These are phyloP conservation scores for Drusus annulatus DNA, from an alignment of 1,140 invertebrate genomes.

Conservation along the genomic window DNA sequence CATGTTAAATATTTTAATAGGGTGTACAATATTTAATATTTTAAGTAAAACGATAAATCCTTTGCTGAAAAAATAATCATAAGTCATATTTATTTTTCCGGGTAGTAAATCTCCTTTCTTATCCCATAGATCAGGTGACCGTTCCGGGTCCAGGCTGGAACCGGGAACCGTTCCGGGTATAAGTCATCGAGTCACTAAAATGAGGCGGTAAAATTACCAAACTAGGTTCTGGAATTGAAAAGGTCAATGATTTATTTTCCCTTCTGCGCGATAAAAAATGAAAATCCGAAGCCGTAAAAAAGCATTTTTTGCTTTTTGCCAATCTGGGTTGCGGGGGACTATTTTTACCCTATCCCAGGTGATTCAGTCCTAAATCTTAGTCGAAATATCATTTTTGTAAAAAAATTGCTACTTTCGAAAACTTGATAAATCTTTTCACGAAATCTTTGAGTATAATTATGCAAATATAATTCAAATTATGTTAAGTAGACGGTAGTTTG, in stretches of 20 bases:
- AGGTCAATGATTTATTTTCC: conserved; percentile 39
- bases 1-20: too few species aligned
- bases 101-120: conserved; percentile 22
- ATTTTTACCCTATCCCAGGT: conserved; percentile 19
- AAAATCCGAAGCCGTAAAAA: conserved; percentile 30
- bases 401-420: too few species aligned
- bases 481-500: too few species aligned
- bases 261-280: conserved; percentile 35
- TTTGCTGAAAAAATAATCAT: background rate
- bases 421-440: too few species aligned
- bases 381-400: too few species aligned
- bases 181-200: conserved; percentile 42
- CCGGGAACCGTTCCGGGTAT: background rate
- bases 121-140: conserved; percentile 23
- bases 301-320: conserved; percentile 3
- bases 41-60: background rate
- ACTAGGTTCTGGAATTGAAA: conserved; percentile 42
- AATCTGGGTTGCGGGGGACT: background rate
- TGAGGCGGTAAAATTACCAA: conserved; percentile 36
- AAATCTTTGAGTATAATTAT: too few species aligned
- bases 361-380: background rate
- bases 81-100: background rate
- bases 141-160: background rate
- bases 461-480: too few species aligned
- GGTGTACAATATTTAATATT: too few species aligned